These are phyloP conservation scores for Eudasyphora cyanicolor DNA, from an alignment of 2,888 invertebrate species.

Conservation along the genomic window DNA sequence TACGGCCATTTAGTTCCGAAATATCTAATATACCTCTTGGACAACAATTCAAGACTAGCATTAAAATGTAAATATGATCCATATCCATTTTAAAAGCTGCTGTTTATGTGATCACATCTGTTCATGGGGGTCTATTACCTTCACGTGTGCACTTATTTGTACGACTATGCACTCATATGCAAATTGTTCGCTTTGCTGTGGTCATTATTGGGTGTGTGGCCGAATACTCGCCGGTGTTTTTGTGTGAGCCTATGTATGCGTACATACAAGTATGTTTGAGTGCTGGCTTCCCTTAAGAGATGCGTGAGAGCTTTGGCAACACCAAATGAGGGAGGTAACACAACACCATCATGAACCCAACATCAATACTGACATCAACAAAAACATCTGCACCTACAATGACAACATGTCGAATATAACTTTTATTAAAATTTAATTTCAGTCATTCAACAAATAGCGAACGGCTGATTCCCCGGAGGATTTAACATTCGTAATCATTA, in stretches of 20 bases:
- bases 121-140: background rate
- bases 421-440: constrained; percentile 25
- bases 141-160: too few relatives aligned
- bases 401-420: background rate
- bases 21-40: too few relatives aligned
- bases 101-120: background rate
- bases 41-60: too few relatives aligned
- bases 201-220: background rate
- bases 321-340: background rate
- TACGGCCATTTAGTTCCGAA: too few relatives aligned
- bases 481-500: constrained; percentile 2
- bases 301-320: background rate
- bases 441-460: background rate
- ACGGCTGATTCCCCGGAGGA: background rate
- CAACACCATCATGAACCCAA: background rate
- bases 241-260: background rate
- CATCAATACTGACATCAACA: background rate
- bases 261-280: background rate
- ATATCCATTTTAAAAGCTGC: too few relatives aligned
- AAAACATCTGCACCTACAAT: background rate
- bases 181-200: background rate
- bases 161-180: too few relatives aligned
- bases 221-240: background rate
- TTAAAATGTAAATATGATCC: too few relatives aligned
- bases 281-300: background rate